These are phyloP conservation scores for Protonemura montana DNA, from an alignment of 2,888 invertebrate genomes.

Conservation along the genomic window DNA sequence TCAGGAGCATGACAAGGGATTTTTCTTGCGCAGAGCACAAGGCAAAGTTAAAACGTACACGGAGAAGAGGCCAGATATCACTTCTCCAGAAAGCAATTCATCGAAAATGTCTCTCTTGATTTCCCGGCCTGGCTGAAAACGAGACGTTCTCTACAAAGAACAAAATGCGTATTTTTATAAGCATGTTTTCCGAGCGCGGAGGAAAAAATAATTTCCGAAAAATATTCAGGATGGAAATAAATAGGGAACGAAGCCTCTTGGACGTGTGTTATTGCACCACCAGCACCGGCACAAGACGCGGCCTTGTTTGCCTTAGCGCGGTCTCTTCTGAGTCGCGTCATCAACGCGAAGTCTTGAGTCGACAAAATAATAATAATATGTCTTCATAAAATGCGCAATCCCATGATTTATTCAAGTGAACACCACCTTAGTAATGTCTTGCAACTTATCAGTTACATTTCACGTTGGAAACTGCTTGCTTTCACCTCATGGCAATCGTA, in stretches of 20 bases:
- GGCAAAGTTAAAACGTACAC: no score
- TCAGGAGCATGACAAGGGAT: no score
- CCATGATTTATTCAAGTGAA: neutral
- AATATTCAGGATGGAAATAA: neutral
- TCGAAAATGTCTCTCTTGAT: neutral
- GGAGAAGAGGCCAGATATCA: no score
- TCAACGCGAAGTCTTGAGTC: neutral
- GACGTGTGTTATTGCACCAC: neutral
- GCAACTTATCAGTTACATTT: neutral
- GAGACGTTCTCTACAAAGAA: neutral
- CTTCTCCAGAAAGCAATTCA: no score
- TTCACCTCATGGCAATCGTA: neutral
- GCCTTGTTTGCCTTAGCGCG: no score
- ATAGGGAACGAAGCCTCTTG: neutral
- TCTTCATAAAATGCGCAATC: neutral
- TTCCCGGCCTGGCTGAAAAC: neutral
- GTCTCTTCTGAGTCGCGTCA: neutral
- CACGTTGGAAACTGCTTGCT: neutral
- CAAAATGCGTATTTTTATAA: neutral
- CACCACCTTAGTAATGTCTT: neutral
- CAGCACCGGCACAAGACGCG: no score
- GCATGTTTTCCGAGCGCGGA: neutral
- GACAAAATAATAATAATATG: neutral
- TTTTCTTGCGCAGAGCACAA: no score
- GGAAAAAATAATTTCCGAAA: neutral